Evolutionary conservation across 1,140 invertebrate species (phyloP), one percentile per base, ranked within the genome.

Genomic region (Pseudachorutes palmiensis): DNA sequence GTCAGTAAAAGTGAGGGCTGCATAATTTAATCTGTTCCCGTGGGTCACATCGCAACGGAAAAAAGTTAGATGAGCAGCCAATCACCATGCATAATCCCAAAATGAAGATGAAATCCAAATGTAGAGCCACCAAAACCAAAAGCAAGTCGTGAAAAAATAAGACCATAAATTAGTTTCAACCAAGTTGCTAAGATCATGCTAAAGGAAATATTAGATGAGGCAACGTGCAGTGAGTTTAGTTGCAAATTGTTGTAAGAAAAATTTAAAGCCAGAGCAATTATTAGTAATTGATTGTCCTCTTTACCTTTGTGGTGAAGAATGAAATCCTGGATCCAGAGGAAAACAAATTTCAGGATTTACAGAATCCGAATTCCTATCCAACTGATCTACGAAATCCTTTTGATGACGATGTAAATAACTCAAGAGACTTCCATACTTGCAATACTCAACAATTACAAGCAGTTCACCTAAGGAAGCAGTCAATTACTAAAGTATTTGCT

Each of bases 381-480:
- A 83, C 80, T 93, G 89, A 78, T 93, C 86, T 2, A 93, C 85
- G 70, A 91, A 94, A 63, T 84, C 82, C 28, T 84, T 82, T 31
- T 91, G 81, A 75, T 93, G 88, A 30, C 84, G 31, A 30, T 89
- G 79, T 58, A 97, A 79, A 77, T 90, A 96, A 76, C 91, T 88
- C 66, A 93, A 87, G 1, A 97, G 81, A 80, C 94, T 95, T 14
- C 94, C 94, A 76, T 86, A 91, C 45, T 86, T 85, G 76, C 93
- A 97, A 77, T 89, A 96, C 75, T 97, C 93, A n/a, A 97, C 91
- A 70, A 97, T 89, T 0, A 96, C 90, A 69, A 89, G 79, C n/a
- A 94, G 75, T 79, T 94, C 90, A 29, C 86, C 90, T 92, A 74
- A 62, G 67, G 29, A 63, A 30, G 19, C 19, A 45, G 19, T 45